Conservation (phyloP, 2,113 vertebrate species). For the Gorsachius goisagi region DNA sequence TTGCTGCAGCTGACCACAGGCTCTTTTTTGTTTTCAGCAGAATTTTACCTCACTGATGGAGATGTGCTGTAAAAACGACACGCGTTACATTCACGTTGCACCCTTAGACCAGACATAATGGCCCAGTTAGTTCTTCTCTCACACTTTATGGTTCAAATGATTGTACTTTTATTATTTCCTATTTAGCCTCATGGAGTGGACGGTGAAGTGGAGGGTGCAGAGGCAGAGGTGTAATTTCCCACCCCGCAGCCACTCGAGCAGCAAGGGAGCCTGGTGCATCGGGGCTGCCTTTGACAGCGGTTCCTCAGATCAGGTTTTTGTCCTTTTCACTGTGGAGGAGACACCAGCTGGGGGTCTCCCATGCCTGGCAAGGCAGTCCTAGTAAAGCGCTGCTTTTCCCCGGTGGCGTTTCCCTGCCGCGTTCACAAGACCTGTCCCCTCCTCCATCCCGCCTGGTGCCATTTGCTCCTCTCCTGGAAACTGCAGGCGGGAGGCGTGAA, state of each 20-base stretch:
- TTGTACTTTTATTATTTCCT: neutral
- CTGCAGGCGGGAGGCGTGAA: neutral
- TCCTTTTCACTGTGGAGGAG: neutral
- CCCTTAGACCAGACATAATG: neutral
- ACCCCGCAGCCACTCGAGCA: accelerated
- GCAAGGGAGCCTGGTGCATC: neutral
- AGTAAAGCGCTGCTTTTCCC: neutral
- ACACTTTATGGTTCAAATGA: neutral
- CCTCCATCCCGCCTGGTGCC: neutral
- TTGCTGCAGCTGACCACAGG: neutral
- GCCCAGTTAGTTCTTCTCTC: neutral
- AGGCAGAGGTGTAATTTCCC: neutral
- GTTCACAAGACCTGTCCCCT: neutral
- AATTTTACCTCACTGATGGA: conserved; percentile 20
- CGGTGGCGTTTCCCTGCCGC: accelerated
- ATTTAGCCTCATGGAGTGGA: neutral
- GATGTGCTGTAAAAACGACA: neutral
- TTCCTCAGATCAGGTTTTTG: neutral
- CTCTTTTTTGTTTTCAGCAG: neutral
- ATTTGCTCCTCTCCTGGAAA: neutral
- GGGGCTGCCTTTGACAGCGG: neutral
- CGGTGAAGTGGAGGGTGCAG: neutral
- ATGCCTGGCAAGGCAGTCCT: neutral
- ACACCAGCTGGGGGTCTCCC: neutral
- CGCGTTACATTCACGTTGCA: neutral